Evolutionary conservation across 1,140 invertebrate genomes (phyloP).

Genomic region (Pogonomyrmex barbatus): DNA sequence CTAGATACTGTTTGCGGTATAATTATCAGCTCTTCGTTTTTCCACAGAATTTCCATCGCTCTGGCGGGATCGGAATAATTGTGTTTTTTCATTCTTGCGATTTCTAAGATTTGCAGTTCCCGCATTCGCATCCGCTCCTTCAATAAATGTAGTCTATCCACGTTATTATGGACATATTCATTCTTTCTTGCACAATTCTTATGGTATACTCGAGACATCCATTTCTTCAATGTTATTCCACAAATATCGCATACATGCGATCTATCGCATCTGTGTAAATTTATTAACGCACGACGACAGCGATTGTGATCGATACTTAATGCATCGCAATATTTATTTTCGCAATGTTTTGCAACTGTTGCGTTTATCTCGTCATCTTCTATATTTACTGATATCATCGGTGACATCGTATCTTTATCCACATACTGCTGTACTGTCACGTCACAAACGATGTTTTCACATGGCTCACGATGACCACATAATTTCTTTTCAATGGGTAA

Average conservation of each 20-base stretch:
- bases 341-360: slow-evolving; percentile 80
- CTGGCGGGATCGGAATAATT: slow-evolving; percentile 80
- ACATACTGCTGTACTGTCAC: slow-evolving; percentile 80
- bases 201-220: slow-evolving; percentile 79
- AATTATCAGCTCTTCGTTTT: slow-evolving; percentile 83
- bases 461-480: slow-evolving; percentile 82
- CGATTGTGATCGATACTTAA: slow-evolving; percentile 83
- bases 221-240: slow-evolving; percentile 74
- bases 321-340: slow-evolving; percentile 79
- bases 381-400: slow-evolving; percentile 80
- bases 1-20: slow-evolving; percentile 78
- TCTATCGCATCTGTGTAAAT: slow-evolving; percentile 77
- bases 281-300: slow-evolving; percentile 79
- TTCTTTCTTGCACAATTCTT: slow-evolving; percentile 81
- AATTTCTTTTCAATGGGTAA: slow-evolving; percentile 78
- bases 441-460: slow-evolving; percentile 82
- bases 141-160: slow-evolving; percentile 74
- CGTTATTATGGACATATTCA: slow-evolving; percentile 80
- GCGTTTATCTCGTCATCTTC: slow-evolving; percentile 80
- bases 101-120: slow-evolving; percentile 82
- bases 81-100: slow-evolving; percentile 72
- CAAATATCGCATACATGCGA: slow-evolving; percentile 81
- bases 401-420: slow-evolving; percentile 75
- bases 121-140: slow-evolving; percentile 81
- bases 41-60: slow-evolving; percentile 79